Percentiles rank a stretch among this genome's conserved stretches.
Evolutionary conservation across 1,140 invertebrate genomes (phyloP).

Genomic region (Pseudomyrmex gracilis): DNA sequence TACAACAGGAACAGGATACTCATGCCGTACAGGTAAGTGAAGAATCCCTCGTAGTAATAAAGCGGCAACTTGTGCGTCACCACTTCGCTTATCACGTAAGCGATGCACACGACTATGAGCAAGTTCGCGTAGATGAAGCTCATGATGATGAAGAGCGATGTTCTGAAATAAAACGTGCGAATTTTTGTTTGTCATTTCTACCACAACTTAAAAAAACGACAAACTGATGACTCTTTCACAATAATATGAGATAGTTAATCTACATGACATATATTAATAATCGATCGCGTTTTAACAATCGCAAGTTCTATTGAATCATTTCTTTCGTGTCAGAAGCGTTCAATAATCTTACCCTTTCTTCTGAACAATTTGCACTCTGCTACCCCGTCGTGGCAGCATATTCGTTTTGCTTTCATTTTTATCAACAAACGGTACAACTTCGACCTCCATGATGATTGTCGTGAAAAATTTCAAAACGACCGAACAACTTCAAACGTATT

Average conservation of each 20-base stretch:
- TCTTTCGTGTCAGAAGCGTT: background rate
- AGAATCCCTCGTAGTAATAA: conserved; percentile 98
- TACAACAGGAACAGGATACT: conserved; percentile 98
- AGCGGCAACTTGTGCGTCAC: conserved; percentile 96
- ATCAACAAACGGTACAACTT: conserved; percentile 81
- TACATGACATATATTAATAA: background rate
- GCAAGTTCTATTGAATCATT: background rate
- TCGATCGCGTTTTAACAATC: background rate
- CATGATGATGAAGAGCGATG: conserved; percentile 96
- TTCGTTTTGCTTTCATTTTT: conserved; percentile 63
- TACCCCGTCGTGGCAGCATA: conserved; percentile 63
- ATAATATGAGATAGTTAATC: background rate
- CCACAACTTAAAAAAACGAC: background rate
- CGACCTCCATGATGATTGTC: conserved; percentile 77
- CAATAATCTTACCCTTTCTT: conserved; percentile 78
- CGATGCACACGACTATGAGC: conserved; percentile 95
- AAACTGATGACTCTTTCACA: background rate
- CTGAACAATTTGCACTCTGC: conserved; percentile 75
- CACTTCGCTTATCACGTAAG: conserved; percentile 96
- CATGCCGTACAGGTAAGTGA: conserved; percentile 97
- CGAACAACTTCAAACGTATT: background rate
- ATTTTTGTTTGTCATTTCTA: background rate
- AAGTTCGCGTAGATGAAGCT: conserved; percentile 97
- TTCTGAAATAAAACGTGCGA: conserved; percentile 88
- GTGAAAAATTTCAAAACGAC: background rate